A percentile compares a stretch with the other conserved stretches of the same genome.
Conservation (phyloP, 2,888 invertebrate species). For the Chymomyza fuscimana region DNA sequence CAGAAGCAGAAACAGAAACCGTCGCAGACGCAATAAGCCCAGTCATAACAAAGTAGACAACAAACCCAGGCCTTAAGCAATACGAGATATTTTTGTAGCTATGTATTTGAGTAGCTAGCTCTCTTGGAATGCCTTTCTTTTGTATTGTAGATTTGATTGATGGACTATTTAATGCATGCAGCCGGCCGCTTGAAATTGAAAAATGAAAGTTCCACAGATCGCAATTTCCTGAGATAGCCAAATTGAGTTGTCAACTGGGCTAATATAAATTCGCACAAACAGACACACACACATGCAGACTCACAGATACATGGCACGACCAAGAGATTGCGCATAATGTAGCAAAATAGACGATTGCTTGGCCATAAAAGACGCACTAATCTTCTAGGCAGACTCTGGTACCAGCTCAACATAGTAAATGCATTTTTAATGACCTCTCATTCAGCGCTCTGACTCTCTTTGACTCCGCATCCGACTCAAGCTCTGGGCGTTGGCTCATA, state of each 20-base stretch:
- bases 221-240: slow-evolving; percentile 5
- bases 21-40: neutral
- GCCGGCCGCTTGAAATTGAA: slow-evolving; percentile 1
- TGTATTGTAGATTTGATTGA: neutral
- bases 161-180: neutral
- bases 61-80: neutral
- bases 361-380: slow-evolving; percentile 1
- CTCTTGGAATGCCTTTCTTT: neutral
- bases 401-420: neutral
- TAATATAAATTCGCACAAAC: neutral
- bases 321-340: neutral
- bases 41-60: neutral
- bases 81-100: neutral
- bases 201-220: slow-evolving; percentile 3
- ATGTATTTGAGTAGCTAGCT: neutral
- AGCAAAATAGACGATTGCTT: neutral
- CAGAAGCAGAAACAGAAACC: neutral
- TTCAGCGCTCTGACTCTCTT: neutral
- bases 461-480: neutral
- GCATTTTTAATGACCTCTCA: slow-evolving; percentile 6
- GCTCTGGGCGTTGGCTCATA: slow-evolving; percentile 13
- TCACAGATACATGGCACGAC: neutral
- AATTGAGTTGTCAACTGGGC: slow-evolving; percentile 6
- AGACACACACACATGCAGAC: neutral
- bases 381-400: neutral